Evolutionary conservation across 2,113 vertebrate genomes (phyloP).

Genomic region (Pycnonotus jocosus): DNA sequence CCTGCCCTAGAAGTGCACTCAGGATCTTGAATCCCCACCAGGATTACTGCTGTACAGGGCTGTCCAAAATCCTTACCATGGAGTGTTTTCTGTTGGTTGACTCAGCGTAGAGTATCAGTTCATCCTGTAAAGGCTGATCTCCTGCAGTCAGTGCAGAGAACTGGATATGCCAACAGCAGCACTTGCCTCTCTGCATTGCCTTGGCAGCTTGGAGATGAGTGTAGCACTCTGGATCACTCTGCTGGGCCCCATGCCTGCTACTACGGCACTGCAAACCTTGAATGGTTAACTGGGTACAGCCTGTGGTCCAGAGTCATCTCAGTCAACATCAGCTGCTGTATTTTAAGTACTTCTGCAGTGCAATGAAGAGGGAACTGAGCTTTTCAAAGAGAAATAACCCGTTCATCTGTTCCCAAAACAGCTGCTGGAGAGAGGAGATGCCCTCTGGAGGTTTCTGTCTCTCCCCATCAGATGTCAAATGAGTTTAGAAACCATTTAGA

Average conservation of each 20-base stretch:
- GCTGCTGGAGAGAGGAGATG: not conserved
- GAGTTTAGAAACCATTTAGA: not conserved
- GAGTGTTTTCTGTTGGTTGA: not conserved
- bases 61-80: not conserved
- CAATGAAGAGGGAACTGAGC: not conserved
- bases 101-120: not conserved
- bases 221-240: not conserved
- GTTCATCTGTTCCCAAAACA: not conserved
- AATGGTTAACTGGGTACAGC: not conserved
- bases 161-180: not conserved
- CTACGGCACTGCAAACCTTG: not conserved
- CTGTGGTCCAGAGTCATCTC: not conserved
- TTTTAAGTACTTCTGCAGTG: not conserved
- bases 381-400: not conserved
- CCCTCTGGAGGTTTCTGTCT: not conserved
- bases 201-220: not conserved
- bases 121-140: not conserved
- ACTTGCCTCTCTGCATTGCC: not conserved
- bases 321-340: not conserved
- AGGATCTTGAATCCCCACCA: not conserved
- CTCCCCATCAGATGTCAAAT: not conserved
- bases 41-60: not conserved
- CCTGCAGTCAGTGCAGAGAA: accelerated
- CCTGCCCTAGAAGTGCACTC: not conserved
- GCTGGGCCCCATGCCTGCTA: not conserved